Conservation (phyloP, 2,797 vertebrate species). For the Hoplostethus atlanticus region DNA sequence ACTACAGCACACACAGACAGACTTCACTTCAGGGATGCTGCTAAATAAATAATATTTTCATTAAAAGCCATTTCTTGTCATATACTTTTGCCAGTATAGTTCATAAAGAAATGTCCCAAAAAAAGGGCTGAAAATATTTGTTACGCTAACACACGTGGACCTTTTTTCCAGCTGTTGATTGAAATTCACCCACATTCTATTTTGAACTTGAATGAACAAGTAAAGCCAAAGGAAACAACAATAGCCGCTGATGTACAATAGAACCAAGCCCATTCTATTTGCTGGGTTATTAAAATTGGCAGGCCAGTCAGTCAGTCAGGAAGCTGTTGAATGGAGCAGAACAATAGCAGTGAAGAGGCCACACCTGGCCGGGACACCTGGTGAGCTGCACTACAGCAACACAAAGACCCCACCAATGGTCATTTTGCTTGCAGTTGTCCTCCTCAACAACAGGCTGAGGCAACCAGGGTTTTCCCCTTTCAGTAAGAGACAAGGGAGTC, state of each 20-base stretch:
- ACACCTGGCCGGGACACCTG: conserved; percentile 78
- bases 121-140: conserved; percentile 1
- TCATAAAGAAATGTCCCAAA: not conserved
- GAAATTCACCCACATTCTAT: conserved; percentile 43
- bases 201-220: conserved; percentile 20
- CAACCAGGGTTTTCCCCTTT: conserved; percentile 11
- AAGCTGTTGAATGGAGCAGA: conserved; percentile 70
- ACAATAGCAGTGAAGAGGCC: conserved; percentile 70
- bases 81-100: not conserved
- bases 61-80: conserved; percentile 9
- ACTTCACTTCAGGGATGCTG: not conserved
- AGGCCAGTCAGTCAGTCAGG: conserved; percentile 67
- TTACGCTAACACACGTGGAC: conserved; percentile 1
- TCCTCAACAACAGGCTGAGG: conserved; percentile 31
- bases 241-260: conserved; percentile 36
- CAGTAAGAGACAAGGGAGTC: conserved; percentile 4
- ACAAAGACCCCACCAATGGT: conserved; percentile 56
- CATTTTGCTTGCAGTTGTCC: conserved; percentile 30
- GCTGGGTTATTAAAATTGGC: conserved; percentile 46
- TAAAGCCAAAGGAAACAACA: conserved; percentile 44
- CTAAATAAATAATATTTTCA: conserved; percentile 4
- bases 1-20: conserved; percentile 17
- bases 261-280: conserved; percentile 48
- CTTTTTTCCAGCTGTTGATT: conserved; percentile 30
- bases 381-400: conserved; percentile 56